Evolutionary conservation across 2,797 vertebrate species (phyloP), one percentile per base, ranked within the genome.

Genomic region (Falco concolor): DNA sequence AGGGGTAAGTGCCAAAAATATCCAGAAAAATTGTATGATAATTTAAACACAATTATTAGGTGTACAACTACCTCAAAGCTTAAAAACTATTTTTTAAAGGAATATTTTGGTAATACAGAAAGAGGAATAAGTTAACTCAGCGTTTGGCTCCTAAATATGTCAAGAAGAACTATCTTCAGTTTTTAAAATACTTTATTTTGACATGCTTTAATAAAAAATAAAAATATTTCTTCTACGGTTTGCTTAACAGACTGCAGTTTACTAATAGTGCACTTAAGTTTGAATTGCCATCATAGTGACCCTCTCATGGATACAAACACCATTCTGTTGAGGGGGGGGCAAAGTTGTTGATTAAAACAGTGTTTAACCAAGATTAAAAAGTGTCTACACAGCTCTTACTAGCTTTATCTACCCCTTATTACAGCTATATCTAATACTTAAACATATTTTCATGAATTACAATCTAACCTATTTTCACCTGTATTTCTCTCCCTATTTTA

Each of bases 251-350:
- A 32, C 21, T 78, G 13, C 16, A n/a, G 44, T 32, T 92, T 11
- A 20, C 34, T 17, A 69, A 50, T 5, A 60, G 36, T 6, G 32
- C 53, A 68, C 2, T 0, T 2, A 16, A 78, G 10, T 30, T 16
- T 44, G 25, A 56, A 69, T 0, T 0, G 1, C 23, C 47, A 75
- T 18, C 50, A 44, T 0, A 72, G 14, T 8, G 32, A 81, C 64
- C 9, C 20, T 50, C 27, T 65, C 10, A n/a, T 3, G 11, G 61
- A 49, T 40, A 69, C 11, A 59, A 82, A 67, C 28, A 79, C 8
- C 12, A 65, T 27, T 61, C 25, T 19, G 63, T 0, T 79, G 42
- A 6, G 40, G 40, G 28, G 28, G 10, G n/a, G 78, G 36, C 36
- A 38, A 52, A 65, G 44, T 49, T 12, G 3, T 4, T 28, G 11